Conservation (phyloP, 2,113 vertebrate genomes). For the Perognathus longimembris region DNA sequence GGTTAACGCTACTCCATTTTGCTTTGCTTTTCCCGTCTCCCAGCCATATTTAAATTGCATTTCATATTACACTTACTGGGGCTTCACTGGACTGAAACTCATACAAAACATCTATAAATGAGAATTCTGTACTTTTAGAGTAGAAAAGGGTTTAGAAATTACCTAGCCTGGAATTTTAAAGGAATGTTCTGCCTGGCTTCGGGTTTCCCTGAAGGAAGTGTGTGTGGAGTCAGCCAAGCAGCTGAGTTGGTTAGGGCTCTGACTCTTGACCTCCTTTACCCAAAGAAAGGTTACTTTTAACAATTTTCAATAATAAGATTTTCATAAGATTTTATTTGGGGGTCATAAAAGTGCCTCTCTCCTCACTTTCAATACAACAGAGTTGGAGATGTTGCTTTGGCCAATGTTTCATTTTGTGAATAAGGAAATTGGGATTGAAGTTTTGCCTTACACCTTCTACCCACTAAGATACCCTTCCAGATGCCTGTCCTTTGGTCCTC, state of each 20-base stretch:
- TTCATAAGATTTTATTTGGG: slow-evolving; percentile 25
- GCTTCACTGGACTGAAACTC: not conserved
- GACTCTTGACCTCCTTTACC: not conserved
- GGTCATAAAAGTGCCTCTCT: not conserved
- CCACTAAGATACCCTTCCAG: not conserved
- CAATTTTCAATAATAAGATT: not conserved
- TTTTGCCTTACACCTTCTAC: not conserved
- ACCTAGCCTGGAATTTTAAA: not conserved
- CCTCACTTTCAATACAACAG: not conserved
- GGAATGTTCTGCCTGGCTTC: not conserved
- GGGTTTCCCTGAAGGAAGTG: not conserved
- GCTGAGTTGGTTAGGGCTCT: not conserved
- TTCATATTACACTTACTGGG: not conserved
- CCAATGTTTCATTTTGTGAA: not conserved
- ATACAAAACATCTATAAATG: not conserved
- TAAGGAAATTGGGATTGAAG: not conserved
- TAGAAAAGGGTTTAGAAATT: slow-evolving; percentile 10
- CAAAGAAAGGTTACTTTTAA: not conserved
- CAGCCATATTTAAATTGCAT: not conserved
- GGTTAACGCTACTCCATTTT: not conserved
- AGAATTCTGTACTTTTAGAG: not conserved
- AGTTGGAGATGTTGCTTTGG: not conserved
- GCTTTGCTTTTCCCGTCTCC: not conserved
- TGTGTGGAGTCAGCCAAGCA: not conserved
- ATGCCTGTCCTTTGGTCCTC: not conserved